Evolutionary conservation across 2,888 invertebrate genomes (phyloP).

Genomic region (Andrena camellia): DNA sequence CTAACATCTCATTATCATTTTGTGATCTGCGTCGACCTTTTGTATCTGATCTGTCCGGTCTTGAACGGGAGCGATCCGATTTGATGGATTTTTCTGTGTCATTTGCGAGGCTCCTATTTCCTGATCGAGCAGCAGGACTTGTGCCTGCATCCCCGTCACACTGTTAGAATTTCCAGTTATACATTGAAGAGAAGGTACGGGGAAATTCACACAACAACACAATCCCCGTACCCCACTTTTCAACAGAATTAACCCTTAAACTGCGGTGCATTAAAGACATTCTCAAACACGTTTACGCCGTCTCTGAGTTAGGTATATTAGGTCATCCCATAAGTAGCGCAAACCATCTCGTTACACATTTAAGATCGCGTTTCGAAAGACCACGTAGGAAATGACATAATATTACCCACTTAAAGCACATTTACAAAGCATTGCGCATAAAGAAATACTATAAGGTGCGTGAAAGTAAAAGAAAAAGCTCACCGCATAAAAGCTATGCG

Average conservation of each 20-base stretch:
- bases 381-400: neutral
- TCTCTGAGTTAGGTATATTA: neutral
- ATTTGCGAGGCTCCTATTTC: slow-evolving; percentile 48
- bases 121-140: slow-evolving; percentile 72
- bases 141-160: slow-evolving; percentile 84
- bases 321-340: neutral
- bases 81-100: neutral
- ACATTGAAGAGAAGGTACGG: slow-evolving; percentile 80
- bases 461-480: neutral
- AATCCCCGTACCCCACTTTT: slow-evolving; percentile 75
- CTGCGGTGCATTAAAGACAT: neutral
- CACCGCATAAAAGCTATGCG: neutral
- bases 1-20: slow-evolving; percentile 43
- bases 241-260: slow-evolving; percentile 51
- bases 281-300: neutral
- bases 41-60: neutral
- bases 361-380: neutral
- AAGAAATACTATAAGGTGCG: neutral
- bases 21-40: slow-evolving; percentile 17
- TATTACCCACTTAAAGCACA: neutral
- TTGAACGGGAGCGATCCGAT: neutral
- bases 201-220: slow-evolving; percentile 59
- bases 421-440: neutral
- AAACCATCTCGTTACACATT: neutral
- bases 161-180: slow-evolving; percentile 84